phyloP scores from a whole-genome alignment of 2,888 invertebrate species.

The Yponomeuta sedellus region DNA sequence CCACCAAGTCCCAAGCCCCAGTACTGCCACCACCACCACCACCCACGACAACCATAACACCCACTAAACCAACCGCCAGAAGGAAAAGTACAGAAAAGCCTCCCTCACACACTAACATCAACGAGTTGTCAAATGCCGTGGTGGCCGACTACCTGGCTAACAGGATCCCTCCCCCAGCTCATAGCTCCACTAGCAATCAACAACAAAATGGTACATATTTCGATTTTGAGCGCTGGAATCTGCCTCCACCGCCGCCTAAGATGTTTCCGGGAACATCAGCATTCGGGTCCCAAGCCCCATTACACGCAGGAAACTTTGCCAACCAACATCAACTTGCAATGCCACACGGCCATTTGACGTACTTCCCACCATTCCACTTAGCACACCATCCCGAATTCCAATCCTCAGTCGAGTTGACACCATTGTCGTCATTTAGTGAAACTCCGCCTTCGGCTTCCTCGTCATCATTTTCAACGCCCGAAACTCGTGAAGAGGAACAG shows the following conservation, averaged over 20 bases:
- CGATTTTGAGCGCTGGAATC: slow-evolving; percentile 89
- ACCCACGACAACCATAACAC: slow-evolving; percentile 36
- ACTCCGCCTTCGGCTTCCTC: slow-evolving; percentile 76
- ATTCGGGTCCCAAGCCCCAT: slow-evolving; percentile 74
- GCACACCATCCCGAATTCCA: slow-evolving; percentile 82
- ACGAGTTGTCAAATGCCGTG: slow-evolving; percentile 73
- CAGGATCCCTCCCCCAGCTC: slow-evolving; percentile 84
- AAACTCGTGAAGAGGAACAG: slow-evolving; percentile 80
- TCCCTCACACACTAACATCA: slow-evolving; percentile 60
- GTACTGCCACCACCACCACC: slow-evolving; percentile 36
- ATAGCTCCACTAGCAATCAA: slow-evolving; percentile 77
- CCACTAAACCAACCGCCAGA: slow-evolving; percentile 51
- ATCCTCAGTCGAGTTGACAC: slow-evolving; percentile 80
- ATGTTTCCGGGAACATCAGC: slow-evolving; percentile 80
- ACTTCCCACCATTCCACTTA: slow-evolving; percentile 86
- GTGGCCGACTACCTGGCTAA: slow-evolving; percentile 76
- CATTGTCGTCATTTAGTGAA: slow-evolving; percentile 76
- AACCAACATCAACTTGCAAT: slow-evolving; percentile 82
- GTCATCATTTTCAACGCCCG: slow-evolving; percentile 73
- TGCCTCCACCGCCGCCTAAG: slow-evolving; percentile 81
- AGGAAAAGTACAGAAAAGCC: slow-evolving; percentile 79
- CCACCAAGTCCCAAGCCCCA: slow-evolving; percentile 55
- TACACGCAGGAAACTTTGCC: slow-evolving; percentile 72
- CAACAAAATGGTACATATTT: slow-evolving; percentile 84
- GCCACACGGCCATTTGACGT: slow-evolving; percentile 83